These are phyloP conservation scores for Villa cingulata DNA, from an alignment of 2,888 invertebrate genomes.

Conservation along the genomic window DNA sequence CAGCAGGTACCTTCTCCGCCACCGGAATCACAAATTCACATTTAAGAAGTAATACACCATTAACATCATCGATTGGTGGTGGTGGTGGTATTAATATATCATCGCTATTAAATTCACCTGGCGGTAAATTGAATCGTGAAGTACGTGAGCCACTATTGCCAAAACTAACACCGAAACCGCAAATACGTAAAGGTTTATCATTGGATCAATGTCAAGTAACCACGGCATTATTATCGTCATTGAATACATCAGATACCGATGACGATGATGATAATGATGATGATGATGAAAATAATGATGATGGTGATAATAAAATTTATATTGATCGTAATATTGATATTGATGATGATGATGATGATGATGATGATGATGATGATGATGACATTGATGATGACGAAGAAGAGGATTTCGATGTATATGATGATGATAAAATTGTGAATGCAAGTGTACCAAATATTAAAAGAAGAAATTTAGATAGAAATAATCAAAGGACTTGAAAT, in stretches of 20 bases:
- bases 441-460: constrained; percentile 18
- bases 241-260: constrained; percentile 41
- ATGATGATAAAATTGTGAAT: constrained; percentile 34
- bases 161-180: constrained; percentile 45
- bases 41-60: not conserved
- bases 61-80: not conserved
- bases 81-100: not conserved
- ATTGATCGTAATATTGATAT: not conserved
- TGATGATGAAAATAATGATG: constrained; percentile 17
- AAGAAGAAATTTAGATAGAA: not conserved
- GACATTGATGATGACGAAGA: too few relatives aligned
- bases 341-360: constrained; percentile 11
- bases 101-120: constrained; percentile 11
- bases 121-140: constrained; percentile 16
- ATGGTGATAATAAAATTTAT: too few relatives aligned
- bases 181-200: constrained; percentile 36
- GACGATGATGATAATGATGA: not conserved
- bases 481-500: not conserved
- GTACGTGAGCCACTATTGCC: constrained; percentile 42
- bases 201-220: constrained; percentile 40
- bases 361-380: constrained; percentile 27
- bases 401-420: constrained; percentile 19
- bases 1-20: too few relatives aligned
- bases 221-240: constrained; percentile 47
- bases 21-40: too few relatives aligned